A percentile compares a stretch with the other conserved stretches of the same genome.
phyloP scores from a whole-genome alignment of 2,113 vertebrate species.

The Brachyhypopomus occidentalis region DNA sequence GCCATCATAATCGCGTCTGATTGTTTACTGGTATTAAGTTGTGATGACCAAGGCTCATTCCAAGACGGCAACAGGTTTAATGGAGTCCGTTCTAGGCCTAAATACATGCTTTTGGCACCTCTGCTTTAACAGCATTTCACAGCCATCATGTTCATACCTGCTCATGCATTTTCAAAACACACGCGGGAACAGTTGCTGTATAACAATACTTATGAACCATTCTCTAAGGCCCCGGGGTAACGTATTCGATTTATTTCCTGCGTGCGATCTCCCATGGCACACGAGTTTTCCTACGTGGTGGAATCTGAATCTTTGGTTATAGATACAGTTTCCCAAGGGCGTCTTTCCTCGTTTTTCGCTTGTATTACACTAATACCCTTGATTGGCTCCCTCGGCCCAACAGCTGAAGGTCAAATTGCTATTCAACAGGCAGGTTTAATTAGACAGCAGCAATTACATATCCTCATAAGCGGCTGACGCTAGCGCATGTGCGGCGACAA shows the following conservation, averaged over 20 bases:
- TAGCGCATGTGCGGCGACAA: constrained; percentile 64
- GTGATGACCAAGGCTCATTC: not conserved
- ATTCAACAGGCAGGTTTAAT: constrained; percentile 84
- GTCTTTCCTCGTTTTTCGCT: constrained; percentile 79
- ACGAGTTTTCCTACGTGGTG: constrained; percentile 70
- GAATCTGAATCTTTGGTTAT: constrained; percentile 78
- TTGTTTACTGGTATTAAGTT: not conserved
- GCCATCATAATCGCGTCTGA: not conserved
- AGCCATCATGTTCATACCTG: not conserved
- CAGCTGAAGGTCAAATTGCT: constrained; percentile 91
- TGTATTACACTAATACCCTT: constrained; percentile 83
- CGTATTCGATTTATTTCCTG: not conserved
- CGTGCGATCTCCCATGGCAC: constrained; percentile 60
- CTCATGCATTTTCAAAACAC: not conserved
- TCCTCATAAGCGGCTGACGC: constrained; percentile 74
- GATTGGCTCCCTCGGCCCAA: constrained; percentile 86
- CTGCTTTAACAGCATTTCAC: not conserved
- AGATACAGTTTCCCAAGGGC: constrained; percentile 80
- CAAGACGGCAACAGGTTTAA: not conserved
- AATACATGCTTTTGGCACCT: not conserved
- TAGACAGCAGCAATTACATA: constrained; percentile 79
- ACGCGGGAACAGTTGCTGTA: no score
- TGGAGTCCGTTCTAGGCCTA: not conserved
- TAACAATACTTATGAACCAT: no score
- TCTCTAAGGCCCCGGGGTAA: not conserved